Evolutionary conservation across 2,797 vertebrate species (phyloP).

Genomic region (Fistularia commersonii): DNA sequence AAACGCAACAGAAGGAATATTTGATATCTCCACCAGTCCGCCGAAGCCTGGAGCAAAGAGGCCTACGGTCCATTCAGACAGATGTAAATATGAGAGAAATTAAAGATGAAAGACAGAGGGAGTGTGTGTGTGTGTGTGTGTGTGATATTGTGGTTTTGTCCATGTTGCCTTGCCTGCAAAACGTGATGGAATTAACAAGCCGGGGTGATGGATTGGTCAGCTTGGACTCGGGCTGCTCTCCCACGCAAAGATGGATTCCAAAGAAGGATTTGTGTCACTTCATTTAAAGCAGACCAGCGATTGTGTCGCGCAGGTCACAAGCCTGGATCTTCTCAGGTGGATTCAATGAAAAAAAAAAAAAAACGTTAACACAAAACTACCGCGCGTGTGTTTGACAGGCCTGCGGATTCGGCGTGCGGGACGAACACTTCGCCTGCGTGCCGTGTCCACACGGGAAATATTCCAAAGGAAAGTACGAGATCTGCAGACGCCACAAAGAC

Average conservation of each 20-base stretch:
- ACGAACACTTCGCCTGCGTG: conserved; percentile 87
- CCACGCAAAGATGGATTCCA: too few relatives aligned
- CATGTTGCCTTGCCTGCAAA: conserved; percentile 28
- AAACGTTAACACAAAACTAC: too few relatives aligned
- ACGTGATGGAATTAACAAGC: conserved; percentile 43
- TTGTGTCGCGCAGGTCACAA: too few relatives aligned
- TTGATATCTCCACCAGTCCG: conserved; percentile 42
- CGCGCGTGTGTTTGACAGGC: conserved; percentile 71
- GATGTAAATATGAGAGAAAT: conserved; percentile 59
- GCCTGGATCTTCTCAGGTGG: too few relatives aligned
- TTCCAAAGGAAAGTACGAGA: conserved; percentile 95
- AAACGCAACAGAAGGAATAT: conserved; percentile 49
- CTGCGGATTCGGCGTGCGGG: conserved; percentile 90
- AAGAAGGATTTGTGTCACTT: conserved; percentile 43
- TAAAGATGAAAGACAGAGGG: conserved; percentile 47
- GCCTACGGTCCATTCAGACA: conserved; percentile 47
- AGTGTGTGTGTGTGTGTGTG: conserved; percentile 23
- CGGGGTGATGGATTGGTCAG: conserved; percentile 56
- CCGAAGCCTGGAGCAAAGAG: conserved; percentile 46
- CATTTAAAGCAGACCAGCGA: conserved; percentile 33
- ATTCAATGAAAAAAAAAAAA: too few relatives aligned
- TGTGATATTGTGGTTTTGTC: conserved; percentile 43
- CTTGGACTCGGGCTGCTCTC: conserved; percentile 59
- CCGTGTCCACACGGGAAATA: conserved; percentile 90
- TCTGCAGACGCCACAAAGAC: conserved; percentile 94